A percentile compares a stretch with the other conserved stretches of the same genome.
These are phyloP conservation scores for Australoheros scitulus DNA, from an alignment of 2,113 vertebrate genomes.

Conservation along the genomic window DNA sequence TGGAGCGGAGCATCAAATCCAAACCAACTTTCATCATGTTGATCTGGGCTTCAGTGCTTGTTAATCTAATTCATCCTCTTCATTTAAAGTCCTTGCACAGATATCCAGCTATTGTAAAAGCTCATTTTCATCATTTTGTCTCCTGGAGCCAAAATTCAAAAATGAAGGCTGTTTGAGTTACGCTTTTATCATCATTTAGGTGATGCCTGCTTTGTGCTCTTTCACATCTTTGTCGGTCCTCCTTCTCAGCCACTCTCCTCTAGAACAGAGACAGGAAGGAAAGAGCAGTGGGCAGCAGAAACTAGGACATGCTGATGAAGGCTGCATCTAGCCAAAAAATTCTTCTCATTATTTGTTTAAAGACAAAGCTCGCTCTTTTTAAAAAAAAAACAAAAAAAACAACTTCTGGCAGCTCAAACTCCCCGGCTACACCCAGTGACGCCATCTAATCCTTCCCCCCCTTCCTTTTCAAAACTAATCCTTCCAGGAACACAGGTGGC, in stretches of 20 bases:
- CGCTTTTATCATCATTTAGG: background rate
- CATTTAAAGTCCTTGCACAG: background rate
- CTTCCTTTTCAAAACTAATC: slow-evolving; percentile 46
- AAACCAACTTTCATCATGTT: background rate
- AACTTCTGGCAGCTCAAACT: slow-evolving; percentile 34
- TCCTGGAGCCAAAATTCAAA: slow-evolving; percentile 6
- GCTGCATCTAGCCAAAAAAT: slow-evolving; percentile 17
- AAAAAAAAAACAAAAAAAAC: background rate
- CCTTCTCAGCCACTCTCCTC: background rate
- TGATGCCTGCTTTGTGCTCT: background rate
- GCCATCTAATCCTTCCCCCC: slow-evolving; percentile 40
- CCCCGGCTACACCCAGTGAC: slow-evolving; percentile 32
- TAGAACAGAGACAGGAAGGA: slow-evolving; percentile 29
- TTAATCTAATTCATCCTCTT: rapidly evolving
- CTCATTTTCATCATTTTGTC: background rate
- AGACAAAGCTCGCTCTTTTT: slow-evolving; percentile 37
- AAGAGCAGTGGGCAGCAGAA: slow-evolving; percentile 14
- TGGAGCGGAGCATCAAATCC: background rate
- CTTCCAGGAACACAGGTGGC: slow-evolving; percentile 67
- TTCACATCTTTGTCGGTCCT: background rate
- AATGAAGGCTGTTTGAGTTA: slow-evolving; percentile 4
- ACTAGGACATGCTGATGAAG: slow-evolving; percentile 47
- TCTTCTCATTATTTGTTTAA: slow-evolving; percentile 30
- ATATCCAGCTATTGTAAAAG: background rate
- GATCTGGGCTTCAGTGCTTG: background rate